Base-by-base conservation (phyloP, 1,140 invertebrate species). In the Acromyrmex echinatior region DNA sequence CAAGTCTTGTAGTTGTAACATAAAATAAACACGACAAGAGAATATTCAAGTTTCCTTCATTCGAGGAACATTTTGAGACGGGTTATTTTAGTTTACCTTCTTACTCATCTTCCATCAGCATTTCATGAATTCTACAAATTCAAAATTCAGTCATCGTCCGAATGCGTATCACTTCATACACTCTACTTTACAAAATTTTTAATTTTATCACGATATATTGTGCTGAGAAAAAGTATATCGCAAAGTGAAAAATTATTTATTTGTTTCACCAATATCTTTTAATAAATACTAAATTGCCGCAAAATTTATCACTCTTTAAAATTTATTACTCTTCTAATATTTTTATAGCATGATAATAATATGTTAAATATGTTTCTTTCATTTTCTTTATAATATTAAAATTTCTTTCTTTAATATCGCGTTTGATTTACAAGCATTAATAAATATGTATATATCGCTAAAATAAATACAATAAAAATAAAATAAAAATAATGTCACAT, bases 31-130 rank as follows among this genome's bases (percentile, higher is more conserved):
- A 65, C 31, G 31, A 35, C 35, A 65, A 62, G 58, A 77, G 35
- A 81, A 89, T 78, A 88, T 87, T 84, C 68, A 90, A 88, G 65
- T 87, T 58, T 28, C 53, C 39, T 31, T 65, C 73, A 70, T 74
- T 88, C 51, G 66, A 77, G 65, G 65, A 79, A 89, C 88, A 84
- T 89, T 66, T 87, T 79, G 76, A 31, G 76, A 35, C 70, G 28
- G 56, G 88, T 92, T 94, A 94, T 94, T 94, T 93, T 92, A 65
- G 92, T 92, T 90, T 65, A 10, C 63, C 80, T 89, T 62, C 70
- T 60, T 85, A 63, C 31, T 56, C 70, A 71, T 70, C 51, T 58
- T 80, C 76, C 77, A 70, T 74, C 71, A 76, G 76, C 70, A 58
- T 60, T 28, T 71, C 56, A 71, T 56, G 10, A 16, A 73, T 10